Evolutionary conservation across 1,140 invertebrate genomes (phyloP).

Genomic region (Rhyacophila brunnea): DNA sequence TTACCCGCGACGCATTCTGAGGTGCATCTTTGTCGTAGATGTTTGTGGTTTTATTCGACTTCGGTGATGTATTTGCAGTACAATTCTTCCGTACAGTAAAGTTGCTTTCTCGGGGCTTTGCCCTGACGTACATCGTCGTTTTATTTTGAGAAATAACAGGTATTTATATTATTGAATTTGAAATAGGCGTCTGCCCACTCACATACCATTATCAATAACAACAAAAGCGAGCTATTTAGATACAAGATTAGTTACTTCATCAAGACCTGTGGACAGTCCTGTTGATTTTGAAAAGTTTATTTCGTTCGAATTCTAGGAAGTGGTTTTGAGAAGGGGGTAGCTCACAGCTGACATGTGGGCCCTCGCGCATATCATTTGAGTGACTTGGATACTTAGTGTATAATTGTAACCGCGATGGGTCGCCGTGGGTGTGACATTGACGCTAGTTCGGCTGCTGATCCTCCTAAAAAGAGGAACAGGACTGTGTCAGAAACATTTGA

Average conservation of each 20-base stretch:
- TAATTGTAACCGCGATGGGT: slow-evolving; percentile 15
- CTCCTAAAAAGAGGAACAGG: slow-evolving; percentile 45
- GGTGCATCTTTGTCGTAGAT: background rate
- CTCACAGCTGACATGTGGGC: background rate
- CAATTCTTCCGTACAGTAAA: background rate
- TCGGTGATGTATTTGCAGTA: slow-evolving; percentile 4
- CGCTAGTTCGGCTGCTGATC: slow-evolving; percentile 38
- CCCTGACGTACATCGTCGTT: slow-evolving; percentile 10
- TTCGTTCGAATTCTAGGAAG: background rate
- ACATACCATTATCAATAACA: too few relatives aligned
- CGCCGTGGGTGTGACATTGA: slow-evolving; percentile 47
- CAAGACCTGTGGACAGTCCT: background rate
- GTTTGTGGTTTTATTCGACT: background rate
- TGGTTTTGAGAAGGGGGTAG: background rate
- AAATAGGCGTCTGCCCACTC: too few relatives aligned
- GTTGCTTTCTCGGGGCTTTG: slow-evolving; percentile 6
- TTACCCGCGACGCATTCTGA: background rate
- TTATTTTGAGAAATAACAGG: slow-evolving; percentile 18
- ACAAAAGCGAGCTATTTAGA: background rate
- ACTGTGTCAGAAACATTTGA: slow-evolving; percentile 33
- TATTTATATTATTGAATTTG: slow-evolving; percentile 3
- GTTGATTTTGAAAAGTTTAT: background rate
- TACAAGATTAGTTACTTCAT: background rate
- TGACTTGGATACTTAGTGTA: too few relatives aligned
- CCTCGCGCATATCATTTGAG: too few relatives aligned